Evolutionary conservation across 2,797 vertebrate genomes (phyloP).

Genomic region (Tolypeutes matacus): DNA sequence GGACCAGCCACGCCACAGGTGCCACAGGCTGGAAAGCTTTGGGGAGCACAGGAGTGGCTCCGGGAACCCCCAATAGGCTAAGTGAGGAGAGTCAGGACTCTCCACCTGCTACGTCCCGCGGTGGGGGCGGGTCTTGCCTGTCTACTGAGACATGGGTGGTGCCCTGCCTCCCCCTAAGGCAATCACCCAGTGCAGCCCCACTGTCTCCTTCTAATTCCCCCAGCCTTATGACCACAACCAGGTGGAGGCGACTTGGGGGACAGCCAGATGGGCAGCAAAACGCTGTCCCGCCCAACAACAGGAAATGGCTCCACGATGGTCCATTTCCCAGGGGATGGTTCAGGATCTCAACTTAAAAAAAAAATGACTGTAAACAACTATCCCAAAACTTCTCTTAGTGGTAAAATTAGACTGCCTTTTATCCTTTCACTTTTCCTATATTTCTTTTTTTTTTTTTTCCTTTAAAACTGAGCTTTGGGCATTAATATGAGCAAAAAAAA

Average conservation of each 20-base stretch:
- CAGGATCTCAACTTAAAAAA: background rate
- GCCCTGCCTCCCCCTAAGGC: background rate
- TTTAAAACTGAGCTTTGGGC: background rate
- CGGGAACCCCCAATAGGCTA: background rate
- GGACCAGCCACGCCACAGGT: background rate
- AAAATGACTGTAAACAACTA: background rate
- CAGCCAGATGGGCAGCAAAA: background rate
- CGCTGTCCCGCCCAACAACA: fast-evolving
- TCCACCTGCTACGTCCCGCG: background rate
- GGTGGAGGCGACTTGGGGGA: background rate
- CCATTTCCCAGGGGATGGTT: no score
- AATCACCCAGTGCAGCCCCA: no score
- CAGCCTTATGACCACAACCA: background rate
- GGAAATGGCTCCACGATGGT: fast-evolving
- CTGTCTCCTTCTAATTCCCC: background rate
- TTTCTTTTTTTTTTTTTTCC: background rate
- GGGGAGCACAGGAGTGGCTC: background rate
- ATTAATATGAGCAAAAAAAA: background rate
- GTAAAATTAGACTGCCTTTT: background rate
- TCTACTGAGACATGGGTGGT: fast-evolving
- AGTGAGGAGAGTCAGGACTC: background rate
- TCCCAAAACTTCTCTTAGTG: background rate
- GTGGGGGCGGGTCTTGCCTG: background rate
- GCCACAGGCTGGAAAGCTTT: background rate
- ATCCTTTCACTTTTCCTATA: background rate